Base-by-base conservation (phyloP, 1,140 invertebrate genomes). In the Tetraneura akinire region DNA sequence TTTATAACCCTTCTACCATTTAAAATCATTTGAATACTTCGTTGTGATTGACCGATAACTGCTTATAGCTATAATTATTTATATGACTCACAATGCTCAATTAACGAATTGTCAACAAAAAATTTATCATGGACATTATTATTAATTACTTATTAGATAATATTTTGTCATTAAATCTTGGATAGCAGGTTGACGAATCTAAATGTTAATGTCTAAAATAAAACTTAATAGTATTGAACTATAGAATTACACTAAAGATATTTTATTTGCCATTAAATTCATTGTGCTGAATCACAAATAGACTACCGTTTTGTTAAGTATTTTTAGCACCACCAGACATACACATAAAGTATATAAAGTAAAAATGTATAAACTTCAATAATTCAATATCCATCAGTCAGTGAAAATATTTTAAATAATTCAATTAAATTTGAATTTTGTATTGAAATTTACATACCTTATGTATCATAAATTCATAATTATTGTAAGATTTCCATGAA, bases 21-120 rank as follows among this genome's bases (percentile, higher is more conserved):
- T 68, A 45, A 0, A 37, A 68, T 21, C 64, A 68, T 14, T 3
- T 4, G 32, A 37, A 29, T 26, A 26, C 23, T 47, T 29, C 4
- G 4, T 10, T 29, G 45, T 49, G 45, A 70, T 70, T 70, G 14
- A 49, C 45, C 45, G 45, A 70, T 26, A 49, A 47, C 21, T 47
- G 45, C 21, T 53, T 23, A 68, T 14, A 0, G 32, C n/a, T 21
- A 32, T 62, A 9, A 32, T 32, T 13, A 37, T 64, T 42, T 45
- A 13, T 47, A 70, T 71, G 47, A 71, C 29, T 71, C n/a, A 71
- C n/a, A 18, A 53, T 71, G 16, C 13, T 29, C 16, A 71, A 71
- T 71, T 51, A 71, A 76, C n/a, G n/a, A 74, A 21, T 42, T 55
- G 49, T 74, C 26, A 53, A 76, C n/a, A n/a, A 57, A 42, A 11